Evolutionary conservation across 2,113 vertebrate species (phyloP).

Genomic region (Gopherus flavomarginatus): DNA sequence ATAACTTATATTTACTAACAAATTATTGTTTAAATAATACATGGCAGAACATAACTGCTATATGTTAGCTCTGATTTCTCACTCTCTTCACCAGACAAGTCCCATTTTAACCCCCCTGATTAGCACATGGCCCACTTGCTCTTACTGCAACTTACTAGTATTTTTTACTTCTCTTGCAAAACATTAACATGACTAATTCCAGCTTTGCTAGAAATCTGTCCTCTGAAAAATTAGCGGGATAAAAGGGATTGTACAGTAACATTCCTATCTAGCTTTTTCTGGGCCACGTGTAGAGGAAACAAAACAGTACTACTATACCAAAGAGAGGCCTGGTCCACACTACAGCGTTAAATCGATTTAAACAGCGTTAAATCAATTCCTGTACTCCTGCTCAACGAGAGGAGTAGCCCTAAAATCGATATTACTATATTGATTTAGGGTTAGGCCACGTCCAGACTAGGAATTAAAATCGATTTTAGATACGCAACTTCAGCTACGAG

Average conservation of each 20-base stretch:
- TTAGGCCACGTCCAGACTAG: too few relatives aligned
- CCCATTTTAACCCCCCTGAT: slow-evolving; percentile 68
- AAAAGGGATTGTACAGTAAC: not conserved
- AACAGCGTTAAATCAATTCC: too few relatives aligned
- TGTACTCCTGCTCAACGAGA: too few relatives aligned
- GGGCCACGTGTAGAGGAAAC: not conserved
- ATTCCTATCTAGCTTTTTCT: not conserved
- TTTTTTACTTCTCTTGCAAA: slow-evolving; percentile 62
- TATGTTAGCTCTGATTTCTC: slow-evolving; percentile 49
- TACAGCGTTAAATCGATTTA: too few relatives aligned
- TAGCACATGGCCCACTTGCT: slow-evolving; percentile 36
- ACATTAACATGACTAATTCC: slow-evolving; percentile 50
- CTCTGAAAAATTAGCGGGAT: not conserved
- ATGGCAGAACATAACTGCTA: slow-evolving; percentile 55
- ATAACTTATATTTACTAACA: slow-evolving; percentile 76
- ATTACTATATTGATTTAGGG: too few relatives aligned
- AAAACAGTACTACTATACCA: not conserved
- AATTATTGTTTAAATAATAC: slow-evolving; percentile 78
- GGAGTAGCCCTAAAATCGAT: too few relatives aligned
- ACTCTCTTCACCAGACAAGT: slow-evolving; percentile 50
- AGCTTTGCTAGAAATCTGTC: slow-evolving; percentile 3
- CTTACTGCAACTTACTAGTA: slow-evolving; percentile 40
- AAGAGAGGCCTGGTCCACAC: not conserved
- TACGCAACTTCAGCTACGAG: too few relatives aligned
- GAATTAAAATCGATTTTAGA: too few relatives aligned